Base-by-base conservation (phyloP, 1,140 invertebrate species). In the Drosophila serrata region DNA sequence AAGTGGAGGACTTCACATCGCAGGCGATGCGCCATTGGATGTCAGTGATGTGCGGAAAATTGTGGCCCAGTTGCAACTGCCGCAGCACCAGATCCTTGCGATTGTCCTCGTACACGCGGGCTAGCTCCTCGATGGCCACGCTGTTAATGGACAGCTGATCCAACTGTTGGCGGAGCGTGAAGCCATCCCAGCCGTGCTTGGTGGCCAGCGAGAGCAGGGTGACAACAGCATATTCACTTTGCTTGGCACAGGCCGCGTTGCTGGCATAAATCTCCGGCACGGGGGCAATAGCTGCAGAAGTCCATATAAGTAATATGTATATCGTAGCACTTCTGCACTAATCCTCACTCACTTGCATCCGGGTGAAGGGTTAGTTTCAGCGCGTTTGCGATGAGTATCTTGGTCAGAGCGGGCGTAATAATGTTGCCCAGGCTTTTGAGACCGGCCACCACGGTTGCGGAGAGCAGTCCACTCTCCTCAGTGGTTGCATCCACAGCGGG, bases 211-310 rank as follows among this genome's bases (percentile, higher is more conserved):
- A 24, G 84, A 82, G 9, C 6, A 93, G 69, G 0, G 86, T 76
- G n/a, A 90, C 91, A 5, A 93, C 81, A 1, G 87, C 81, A 48
- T 91, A 93, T 73, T 93, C 92, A 46, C 91, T 92, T 42, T 92
- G 92, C 45, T 93, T 93, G 6, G 88, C 81, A 27, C 82, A 81
- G 31, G 73, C 81, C 7, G 88, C 88, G 19, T 91, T 90, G 5
- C 58, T 67, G 5, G 91, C 92, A 51, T 93, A 93, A 17, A 93
- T 79, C 68, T 93, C 92, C 8, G 92, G 91, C 11, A 88, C 90
- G 19, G 88, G 80, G 12, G 92, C 87, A 58, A 93, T 86, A 49
- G 77, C 92, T 93, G 4, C 2, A 9, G 1, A n/a, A 5, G 1
- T 9, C 5, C 3, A 29, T 29, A 6, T n/a, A 6, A 11, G 1